Evolutionary conservation across 2,888 invertebrate species (phyloP).

Genomic region (Copidosoma aretas): DNA sequence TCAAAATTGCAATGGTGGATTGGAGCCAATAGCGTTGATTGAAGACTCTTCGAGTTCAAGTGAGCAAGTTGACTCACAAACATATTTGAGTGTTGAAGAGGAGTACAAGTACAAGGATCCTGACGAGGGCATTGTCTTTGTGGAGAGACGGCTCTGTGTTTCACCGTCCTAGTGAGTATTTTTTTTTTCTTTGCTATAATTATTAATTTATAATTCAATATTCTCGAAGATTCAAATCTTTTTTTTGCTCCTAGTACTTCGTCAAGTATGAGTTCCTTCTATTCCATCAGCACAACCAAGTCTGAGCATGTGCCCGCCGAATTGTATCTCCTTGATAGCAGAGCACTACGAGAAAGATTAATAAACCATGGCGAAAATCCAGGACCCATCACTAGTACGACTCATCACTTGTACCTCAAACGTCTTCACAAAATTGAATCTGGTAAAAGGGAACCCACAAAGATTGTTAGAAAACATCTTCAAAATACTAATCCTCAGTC

Average conservation of each 20-base stretch:
- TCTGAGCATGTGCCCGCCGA: conserved; percentile 44
- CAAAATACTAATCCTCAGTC: background rate
- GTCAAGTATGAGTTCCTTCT: conserved; percentile 34
- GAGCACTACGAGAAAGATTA: conserved; percentile 71
- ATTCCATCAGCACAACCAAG: conserved; percentile 35
- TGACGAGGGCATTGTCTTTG: conserved; percentile 74
- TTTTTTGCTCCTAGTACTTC: conserved; percentile 29
- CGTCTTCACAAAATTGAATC: conserved; percentile 70
- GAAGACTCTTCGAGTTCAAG: background rate
- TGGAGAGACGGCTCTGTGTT: conserved; percentile 70
- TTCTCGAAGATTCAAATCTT: background rate
- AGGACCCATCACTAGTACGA: conserved; percentile 82
- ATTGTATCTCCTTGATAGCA: conserved; percentile 64
- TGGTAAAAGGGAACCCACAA: conserved; percentile 5
- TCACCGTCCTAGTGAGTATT: conserved; percentile 66
- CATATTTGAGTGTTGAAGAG: conserved; percentile 71
- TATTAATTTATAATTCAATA: too few relatives aligned
- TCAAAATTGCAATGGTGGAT: background rate
- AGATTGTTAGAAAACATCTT: background rate
- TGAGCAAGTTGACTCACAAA: conserved; percentile 41
- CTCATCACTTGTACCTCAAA: conserved; percentile 78
- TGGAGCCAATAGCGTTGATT: background rate
- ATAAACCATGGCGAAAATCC: conserved; percentile 73
- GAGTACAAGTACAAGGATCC: conserved; percentile 79
- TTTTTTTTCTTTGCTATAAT: too few relatives aligned